Conservation (phyloP, 2,888 invertebrate species). For the Sphaerophoria taeniata region DNA sequence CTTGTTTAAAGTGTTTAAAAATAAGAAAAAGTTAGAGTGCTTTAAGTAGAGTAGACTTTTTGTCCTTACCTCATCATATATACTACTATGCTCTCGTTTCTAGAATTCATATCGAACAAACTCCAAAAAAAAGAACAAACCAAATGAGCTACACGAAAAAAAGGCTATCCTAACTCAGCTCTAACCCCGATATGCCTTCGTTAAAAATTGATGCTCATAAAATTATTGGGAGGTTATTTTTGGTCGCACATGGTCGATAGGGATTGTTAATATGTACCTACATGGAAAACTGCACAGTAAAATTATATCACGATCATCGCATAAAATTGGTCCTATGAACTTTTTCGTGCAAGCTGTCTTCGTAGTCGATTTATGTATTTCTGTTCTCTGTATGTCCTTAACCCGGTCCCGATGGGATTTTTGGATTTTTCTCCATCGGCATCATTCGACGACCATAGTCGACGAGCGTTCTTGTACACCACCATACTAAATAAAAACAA, state of each 20-base stretch:
- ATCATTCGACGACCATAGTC: not conserved
- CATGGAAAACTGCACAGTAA: constrained; percentile 64
- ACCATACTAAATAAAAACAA: too few relatives aligned
- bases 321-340: constrained; percentile 65
- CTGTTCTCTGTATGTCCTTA: not conserved
- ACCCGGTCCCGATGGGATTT: constrained; percentile 14
- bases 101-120: constrained; percentile 41
- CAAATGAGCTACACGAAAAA: not conserved
- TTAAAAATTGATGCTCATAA: constrained; percentile 56
- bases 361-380: not conserved
- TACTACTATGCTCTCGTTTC: not conserved
- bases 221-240: constrained; percentile 68
- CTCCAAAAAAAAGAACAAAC: not conserved
- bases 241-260: constrained; percentile 61
- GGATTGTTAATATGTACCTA: constrained; percentile 69
- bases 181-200: not conserved
- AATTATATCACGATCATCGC: constrained; percentile 71
- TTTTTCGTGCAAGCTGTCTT: constrained; percentile 54
- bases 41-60: too few relatives aligned
- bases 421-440: constrained; percentile 40
- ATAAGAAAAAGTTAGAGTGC: too few relatives aligned
- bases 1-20: too few relatives aligned
- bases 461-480: too few relatives aligned
- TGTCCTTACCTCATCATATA: not conserved
- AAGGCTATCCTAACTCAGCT: constrained; percentile 1